Evolutionary conservation across 1,140 invertebrate species (phyloP).

Genomic region (Drosophila melanogaster): Release_6_plus_ISO1_MT NT_033777.3:10022501-10023000

Average conservation of each 20-base stretch:
- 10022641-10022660: too few relatives aligned
- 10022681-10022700: constrained; percentile 11
- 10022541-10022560: background rate
- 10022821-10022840: background rate
- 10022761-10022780: background rate
- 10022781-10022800: too few relatives aligned
- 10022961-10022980: constrained; percentile 10
- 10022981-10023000: constrained; percentile 31
- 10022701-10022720: background rate
- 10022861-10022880: constrained; percentile 16
- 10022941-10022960: constrained; percentile 25
- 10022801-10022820: too few relatives aligned
- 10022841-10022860: constrained; percentile 8
- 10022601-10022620: too few relatives aligned
- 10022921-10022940: constrained; percentile 21
- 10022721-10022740: background rate
- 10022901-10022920: constrained; percentile 16
- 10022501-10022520: constrained; percentile 6
- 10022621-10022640: too few relatives aligned
- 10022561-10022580: background rate
- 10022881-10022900: constrained; percentile 11
- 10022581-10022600: background rate
- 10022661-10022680: background rate
- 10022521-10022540: constrained; percentile 51
- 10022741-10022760: background rate